Evolutionary conservation across 2,888 invertebrate genomes (phyloP).

Genomic region (Drosophila meridionalis): DNA sequence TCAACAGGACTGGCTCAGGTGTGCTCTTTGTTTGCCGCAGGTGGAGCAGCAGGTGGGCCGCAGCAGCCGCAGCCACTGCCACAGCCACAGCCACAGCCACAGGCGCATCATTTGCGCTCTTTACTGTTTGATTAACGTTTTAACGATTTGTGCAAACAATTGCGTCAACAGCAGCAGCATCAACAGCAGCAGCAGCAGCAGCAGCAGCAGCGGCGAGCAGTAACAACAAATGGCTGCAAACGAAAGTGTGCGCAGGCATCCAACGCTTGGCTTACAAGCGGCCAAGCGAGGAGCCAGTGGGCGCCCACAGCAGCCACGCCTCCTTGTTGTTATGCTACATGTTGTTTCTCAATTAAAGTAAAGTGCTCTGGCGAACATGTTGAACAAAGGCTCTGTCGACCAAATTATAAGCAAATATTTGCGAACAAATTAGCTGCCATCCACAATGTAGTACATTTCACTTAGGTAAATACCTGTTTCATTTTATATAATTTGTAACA

Average conservation of each 20-base stretch:
- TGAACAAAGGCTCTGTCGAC: constrained; percentile 10
- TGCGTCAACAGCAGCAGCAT: constrained; percentile 56
- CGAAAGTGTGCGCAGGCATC: constrained; percentile 25
- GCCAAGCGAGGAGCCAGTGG: background rate
- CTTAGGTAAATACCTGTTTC: background rate
- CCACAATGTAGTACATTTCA: background rate
- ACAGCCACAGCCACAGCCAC: constrained; percentile 27
- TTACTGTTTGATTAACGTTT: constrained; percentile 79
- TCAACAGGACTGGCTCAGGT: constrained; percentile 54
- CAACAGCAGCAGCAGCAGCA: constrained; percentile 32
- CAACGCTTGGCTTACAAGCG: constrained; percentile 21
- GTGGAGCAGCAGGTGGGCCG: constrained; percentile 2
- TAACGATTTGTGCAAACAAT: constrained; percentile 80
- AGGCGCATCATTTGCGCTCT: constrained; percentile 74
- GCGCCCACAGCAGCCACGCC: constrained; percentile 6
- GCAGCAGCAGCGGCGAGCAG: constrained; percentile 41
- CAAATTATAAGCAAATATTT: constrained; percentile 33
- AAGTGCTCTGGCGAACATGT: constrained; percentile 34
- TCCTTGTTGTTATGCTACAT: constrained; percentile 27
- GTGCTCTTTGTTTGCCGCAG: constrained; percentile 56
- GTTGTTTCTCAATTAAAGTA: constrained; percentile 58
- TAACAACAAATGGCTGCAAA: constrained; percentile 37
- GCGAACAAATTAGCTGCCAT: constrained; percentile 3
- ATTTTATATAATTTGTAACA: background rate
- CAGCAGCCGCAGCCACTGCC: constrained; percentile 16